These are phyloP conservation scores for Geodia barretti DNA, from an alignment of 37 sponge, comb jelly and placozoan genomes.

Conservation along the genomic window DNA sequence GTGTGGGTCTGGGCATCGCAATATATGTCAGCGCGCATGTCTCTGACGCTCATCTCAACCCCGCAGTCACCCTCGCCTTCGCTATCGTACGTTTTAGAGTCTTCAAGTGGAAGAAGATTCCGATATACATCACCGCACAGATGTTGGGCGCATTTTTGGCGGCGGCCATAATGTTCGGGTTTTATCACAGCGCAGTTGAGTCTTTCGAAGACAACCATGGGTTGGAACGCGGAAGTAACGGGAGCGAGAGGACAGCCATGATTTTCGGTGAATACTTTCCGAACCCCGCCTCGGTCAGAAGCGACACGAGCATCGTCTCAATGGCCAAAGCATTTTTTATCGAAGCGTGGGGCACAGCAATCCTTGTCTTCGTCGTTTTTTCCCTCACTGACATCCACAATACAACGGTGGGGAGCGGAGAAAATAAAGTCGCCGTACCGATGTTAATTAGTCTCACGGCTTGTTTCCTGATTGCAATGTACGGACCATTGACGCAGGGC, in stretches of 20 bases:
- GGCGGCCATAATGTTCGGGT: conserved; percentile 7
- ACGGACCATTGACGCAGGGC: conserved; percentile 51
- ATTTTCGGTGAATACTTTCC: conserved; percentile 70
- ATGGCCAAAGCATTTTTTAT: conserved; percentile 20
- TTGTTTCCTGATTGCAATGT: conserved; percentile 33
- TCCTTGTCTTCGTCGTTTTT: conserved; percentile 57
- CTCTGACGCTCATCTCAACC: conserved; percentile 64
- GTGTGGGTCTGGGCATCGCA: conserved; percentile 42
- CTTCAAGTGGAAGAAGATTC: conserved; percentile 38
- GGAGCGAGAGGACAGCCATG: conserved; percentile 41
- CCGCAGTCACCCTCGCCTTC: conserved; percentile 58
- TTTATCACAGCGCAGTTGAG: conserved; percentile 17
- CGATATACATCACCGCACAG: conserved; percentile 41
- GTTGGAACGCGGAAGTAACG: conserved; percentile 29
- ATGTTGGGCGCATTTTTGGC: conserved; percentile 38
- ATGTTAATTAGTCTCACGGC: conserved; percentile 48
- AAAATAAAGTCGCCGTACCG: conserved; percentile 34
- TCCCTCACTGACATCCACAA: conserved; percentile 42
- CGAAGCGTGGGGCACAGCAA: conserved; percentile 45
- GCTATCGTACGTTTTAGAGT: conserved; percentile 30
- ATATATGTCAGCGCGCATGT: conserved; percentile 44
- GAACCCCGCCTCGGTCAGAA: conserved; percentile 26
- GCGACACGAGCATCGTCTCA: conserved; percentile 3
- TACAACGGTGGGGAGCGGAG: conserved; percentile 17
- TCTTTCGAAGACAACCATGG: conserved; percentile 19